Percentiles rank a stretch among this genome's conserved stretches.
phyloP scores from a whole-genome alignment of 2,797 vertebrate species.

The Chelonia mydas region DNA sequence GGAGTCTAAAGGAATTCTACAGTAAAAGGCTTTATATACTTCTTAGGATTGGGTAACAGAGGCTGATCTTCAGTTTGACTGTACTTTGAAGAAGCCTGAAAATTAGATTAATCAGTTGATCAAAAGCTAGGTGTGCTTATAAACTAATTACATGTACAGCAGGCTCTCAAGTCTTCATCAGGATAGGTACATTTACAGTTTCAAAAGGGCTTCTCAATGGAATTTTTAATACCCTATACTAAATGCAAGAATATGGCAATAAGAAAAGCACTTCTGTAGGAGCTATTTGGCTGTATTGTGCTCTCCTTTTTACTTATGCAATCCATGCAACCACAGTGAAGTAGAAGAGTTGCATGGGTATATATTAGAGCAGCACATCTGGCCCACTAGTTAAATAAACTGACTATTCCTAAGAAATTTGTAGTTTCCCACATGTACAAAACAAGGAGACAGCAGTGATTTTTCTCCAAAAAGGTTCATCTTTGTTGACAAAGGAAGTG shows the following conservation, averaged over 20 bases:
- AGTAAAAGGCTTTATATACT: background rate
- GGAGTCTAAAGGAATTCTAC: background rate
- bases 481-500: background rate
- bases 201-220: background rate
- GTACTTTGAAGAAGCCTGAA: constrained; percentile 9
- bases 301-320: constrained; percentile 29
- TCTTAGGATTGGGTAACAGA: constrained; percentile 4
- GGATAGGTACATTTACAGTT: background rate
- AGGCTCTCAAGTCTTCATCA: background rate
- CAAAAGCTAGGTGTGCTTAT: constrained; percentile 33
- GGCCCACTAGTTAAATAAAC: background rate
- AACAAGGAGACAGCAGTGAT: background rate
- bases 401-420: constrained; percentile 44
- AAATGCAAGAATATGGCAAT: background rate
- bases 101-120: background rate
- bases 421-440: constrained; percentile 21
- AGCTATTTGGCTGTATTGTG: background rate
- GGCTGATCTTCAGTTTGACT: constrained; percentile 16
- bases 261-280: constrained; percentile 10
- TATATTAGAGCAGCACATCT: background rate
- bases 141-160: constrained; percentile 34
- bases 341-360: background rate
- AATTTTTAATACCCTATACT: background rate
- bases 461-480: constrained; percentile 25
- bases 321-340: constrained; percentile 24